Base-by-base conservation (phyloP, 2,888 invertebrate species). In the Oasisia sp. region DNA sequence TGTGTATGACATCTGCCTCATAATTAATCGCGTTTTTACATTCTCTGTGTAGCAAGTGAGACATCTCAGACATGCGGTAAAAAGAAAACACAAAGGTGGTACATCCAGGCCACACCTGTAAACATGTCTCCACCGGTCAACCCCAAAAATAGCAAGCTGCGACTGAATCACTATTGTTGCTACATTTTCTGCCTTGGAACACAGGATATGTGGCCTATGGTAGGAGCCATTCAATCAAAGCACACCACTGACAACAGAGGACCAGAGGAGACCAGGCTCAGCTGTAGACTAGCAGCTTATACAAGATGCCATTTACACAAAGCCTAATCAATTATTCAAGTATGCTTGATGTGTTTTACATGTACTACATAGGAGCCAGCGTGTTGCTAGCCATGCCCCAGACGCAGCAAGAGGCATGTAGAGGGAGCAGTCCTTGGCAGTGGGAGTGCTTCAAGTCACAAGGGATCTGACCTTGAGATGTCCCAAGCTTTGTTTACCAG, bases 401-500 rank as follows among this genome's bases (percentile, higher is more conserved):
- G 50, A 50, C 12, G 27, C 74, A 19, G 27, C 27, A 7, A 19
- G 74, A 74, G 74, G 74, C 74, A 5, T 74, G 74, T n/a, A 19
- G 27, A 27, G 74, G 27, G 27, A 74, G 27, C 74, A 74, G 27
- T 5, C 74, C 74, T 27, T 74, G 74, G 74, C 74, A n/a, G 74
- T 74, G 27, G 38, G 38, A 74, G 14, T 74, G 27, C 74, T 19
- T 19, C 27, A 27, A 74, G 27, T 74, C 74, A 74, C 74, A 74
- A 74, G 74, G 74, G 74, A 74, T 27, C 74, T 74, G 74, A 74
- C 74, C 74, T 74, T 74, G 5, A 74, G 74, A 27, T 74, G 74
- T 74, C 27, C 74, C n/a, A 19, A 74, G 74, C 74, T 74, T 74
- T 74, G 74, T 74, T 74, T 74, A 74, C 74, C 74, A 74, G 74